phyloP scores from a whole-genome alignment of 2,797 vertebrate genomes.

The Melanotaenia trifasciata region DNA sequence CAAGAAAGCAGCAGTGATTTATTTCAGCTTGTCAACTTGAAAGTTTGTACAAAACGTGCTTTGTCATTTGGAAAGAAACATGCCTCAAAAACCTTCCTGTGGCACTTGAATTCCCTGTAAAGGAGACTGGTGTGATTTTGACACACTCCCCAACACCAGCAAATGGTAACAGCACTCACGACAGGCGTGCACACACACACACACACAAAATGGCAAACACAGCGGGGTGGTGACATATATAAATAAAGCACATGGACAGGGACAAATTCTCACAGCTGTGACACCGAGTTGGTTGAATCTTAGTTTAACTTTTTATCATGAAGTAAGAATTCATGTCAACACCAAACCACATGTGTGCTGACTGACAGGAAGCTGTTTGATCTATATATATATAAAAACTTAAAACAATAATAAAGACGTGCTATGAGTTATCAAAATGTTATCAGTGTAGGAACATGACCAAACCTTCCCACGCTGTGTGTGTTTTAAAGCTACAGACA shows the following conservation, averaged over 20 bases:
- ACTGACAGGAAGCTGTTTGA: neutral
- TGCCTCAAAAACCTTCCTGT: conserved; percentile 4
- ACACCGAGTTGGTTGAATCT: neutral
- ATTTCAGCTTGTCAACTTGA: neutral
- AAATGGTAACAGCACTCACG: conserved; percentile 25
- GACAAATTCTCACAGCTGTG: neutral
- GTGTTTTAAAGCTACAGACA: neutral
- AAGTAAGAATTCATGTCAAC: neutral
- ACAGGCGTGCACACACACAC: conserved; percentile 24
- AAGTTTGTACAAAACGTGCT: conserved; percentile 16
- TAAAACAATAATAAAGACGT: neutral
- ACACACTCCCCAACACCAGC: conserved; percentile 36
- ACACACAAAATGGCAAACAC: conserved; percentile 19
- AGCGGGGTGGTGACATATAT: conserved; percentile 6
- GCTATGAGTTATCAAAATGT: neutral
- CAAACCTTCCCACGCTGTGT: neutral
- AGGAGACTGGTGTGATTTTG: conserved; percentile 56
- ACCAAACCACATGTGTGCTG: neutral
- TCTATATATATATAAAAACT: neutral
- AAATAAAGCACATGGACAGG: conserved; percentile 1
- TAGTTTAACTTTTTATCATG: neutral
- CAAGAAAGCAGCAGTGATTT: neutral
- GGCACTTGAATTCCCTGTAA: conserved; percentile 43
- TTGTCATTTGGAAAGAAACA: conserved; percentile 9
- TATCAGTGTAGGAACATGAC: neutral